phyloP scores from a whole-genome alignment of 2,888 invertebrate genomes.

The Heliconius cydno region DNA sequence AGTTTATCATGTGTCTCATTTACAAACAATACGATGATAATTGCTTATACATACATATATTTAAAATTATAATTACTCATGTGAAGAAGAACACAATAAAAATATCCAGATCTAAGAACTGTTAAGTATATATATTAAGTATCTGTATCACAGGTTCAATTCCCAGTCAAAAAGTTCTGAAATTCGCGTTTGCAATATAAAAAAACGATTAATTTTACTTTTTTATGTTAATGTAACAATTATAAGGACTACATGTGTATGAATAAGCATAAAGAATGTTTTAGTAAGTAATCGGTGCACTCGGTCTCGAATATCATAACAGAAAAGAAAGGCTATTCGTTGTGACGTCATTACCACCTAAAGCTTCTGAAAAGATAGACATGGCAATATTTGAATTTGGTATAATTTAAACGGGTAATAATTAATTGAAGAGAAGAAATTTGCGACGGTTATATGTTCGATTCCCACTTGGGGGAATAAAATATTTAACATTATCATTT shows the following conservation, averaged over 20 bases:
- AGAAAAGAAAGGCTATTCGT: conserved; percentile 45
- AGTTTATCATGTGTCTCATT: not conserved
- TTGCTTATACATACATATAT: not conserved
- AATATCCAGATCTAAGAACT: not conserved
- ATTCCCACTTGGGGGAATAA: too few species aligned
- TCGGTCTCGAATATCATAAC: conserved; percentile 39
- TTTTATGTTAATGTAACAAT: not conserved
- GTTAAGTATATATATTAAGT: too few species aligned
- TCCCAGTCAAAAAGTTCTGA: not conserved
- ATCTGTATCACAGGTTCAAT: not conserved
- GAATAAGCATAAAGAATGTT: conserved; percentile 21
- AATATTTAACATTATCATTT: too few species aligned
- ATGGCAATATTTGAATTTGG: conserved; percentile 4
- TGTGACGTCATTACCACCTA: conserved; percentile 41
- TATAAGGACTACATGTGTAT: not conserved
- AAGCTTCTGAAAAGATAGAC: conserved; percentile 22
- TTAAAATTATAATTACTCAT: not conserved
- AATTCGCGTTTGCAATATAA: not conserved
- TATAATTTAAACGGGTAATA: not conserved
- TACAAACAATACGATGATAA: not conserved
- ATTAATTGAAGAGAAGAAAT: not conserved
- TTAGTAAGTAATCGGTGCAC: conserved; percentile 38
- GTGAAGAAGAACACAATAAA: not conserved
- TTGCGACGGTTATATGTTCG: too few species aligned
- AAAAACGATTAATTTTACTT: not conserved